Evolutionary conservation across 35 echinoderm and acorn worm genomes (phyloP), one percentile per base, ranked within the genome.

Genomic region (Heliocidaris tuberculata): DNA sequence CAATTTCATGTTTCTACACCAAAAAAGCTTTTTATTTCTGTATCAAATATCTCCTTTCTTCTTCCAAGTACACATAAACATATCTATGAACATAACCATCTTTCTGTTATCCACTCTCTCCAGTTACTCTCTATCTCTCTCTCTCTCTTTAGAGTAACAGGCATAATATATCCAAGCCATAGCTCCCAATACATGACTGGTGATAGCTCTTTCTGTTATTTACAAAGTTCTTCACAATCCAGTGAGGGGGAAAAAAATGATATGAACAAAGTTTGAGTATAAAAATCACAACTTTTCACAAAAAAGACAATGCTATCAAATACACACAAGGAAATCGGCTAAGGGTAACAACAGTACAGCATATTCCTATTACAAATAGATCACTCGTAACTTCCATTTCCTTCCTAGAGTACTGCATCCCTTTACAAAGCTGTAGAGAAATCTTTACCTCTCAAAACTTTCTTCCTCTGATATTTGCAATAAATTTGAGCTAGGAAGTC

Each of bases 21-120:
- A 32, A 89, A 48, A 89, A 89, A 47, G 87, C 47, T 47, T 89
- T 89, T 89, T 89, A 89, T 89, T 89, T 89, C 87, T 89, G 87
- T 47, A 47, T 32, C 47, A 89, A 89, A 89, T 89, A 47, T 89
- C 87, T 47, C 32, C 31, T 89, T 48, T 89, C 87, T 89, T 30
- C 87, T 89, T 48, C 87, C 47, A 89, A 6, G 11, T 89, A 89
- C 47, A 89, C 87, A 89, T 47, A 89, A 89, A 89, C 87, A 89
- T 48, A 89, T 89, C 87, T 89, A 89, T 42, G 31, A 89, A 89
- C 87, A 89, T 31, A 32, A 89, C 87, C 27, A 78, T n/a, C 65
- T 78, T 21, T 78, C 21, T 16, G 15, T 89, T 31, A 12, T 48
- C 87, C 47, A 5, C 87, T 89, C 47, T 89, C 47, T 32, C 7